Conservation (phyloP, 2,797 vertebrate species). For the Gymnocypris eckloni region DNA sequence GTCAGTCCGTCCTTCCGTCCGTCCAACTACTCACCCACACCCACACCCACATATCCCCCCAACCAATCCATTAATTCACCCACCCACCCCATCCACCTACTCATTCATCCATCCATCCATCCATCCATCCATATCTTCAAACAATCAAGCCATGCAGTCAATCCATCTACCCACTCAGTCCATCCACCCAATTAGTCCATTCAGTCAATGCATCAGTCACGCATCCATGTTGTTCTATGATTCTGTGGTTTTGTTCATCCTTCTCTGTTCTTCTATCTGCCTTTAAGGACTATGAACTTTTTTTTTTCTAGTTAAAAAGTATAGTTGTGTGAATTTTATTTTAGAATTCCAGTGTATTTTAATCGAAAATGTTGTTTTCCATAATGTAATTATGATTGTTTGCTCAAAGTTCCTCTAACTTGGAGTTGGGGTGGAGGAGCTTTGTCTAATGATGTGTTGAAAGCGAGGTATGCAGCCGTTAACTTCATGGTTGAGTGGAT, state of each 20-base stretch:
- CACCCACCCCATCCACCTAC: no score
- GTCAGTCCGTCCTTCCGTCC: neutral
- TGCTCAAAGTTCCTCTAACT: neutral
- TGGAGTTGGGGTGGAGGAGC: neutral
- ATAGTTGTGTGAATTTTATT: neutral
- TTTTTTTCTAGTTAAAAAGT: neutral
- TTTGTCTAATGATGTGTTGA: neutral
- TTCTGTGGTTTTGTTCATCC: neutral
- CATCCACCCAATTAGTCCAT: rapidly evolving
- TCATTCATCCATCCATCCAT: neutral
- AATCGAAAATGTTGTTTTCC: neutral
- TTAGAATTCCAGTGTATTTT: neutral
- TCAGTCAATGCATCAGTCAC: neutral
- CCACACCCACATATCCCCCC: no score
- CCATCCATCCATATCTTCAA: no score
- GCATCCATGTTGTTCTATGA: neutral
- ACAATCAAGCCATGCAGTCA: neutral
- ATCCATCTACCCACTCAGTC: neutral
- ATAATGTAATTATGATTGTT: neutral
- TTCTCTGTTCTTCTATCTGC: neutral
- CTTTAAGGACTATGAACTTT: neutral
- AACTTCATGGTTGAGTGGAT: neutral
- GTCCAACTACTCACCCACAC: no score
- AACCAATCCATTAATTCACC: no score
- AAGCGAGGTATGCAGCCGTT: slow-evolving; percentile 9